Base-by-base conservation (phyloP, 2,797 vertebrate genomes). In the Simalia tracyae region DNA sequence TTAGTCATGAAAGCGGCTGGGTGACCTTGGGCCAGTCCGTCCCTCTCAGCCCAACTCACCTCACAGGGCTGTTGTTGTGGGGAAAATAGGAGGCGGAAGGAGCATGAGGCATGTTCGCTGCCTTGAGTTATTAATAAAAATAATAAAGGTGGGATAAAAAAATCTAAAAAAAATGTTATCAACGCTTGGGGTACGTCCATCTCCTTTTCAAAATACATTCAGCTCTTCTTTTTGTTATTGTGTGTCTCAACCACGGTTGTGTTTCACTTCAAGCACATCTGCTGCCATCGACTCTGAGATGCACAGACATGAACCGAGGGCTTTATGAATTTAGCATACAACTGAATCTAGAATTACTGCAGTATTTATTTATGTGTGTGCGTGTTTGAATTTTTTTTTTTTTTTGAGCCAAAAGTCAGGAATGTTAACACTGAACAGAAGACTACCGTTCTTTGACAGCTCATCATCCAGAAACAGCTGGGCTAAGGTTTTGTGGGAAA, bases 391-490 rank as follows among this genome's bases (percentile, higher is more conserved):
- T 36, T 2, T 36, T 1, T 2, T 36, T 36, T 36, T 36, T 12
- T 26, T 4, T 60, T 64, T 87, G 46, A 57, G 26, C 85, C 26
- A 12, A 12, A 81, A 15, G 89, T 64, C 85, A 87, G 59, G 68
- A 88, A 87, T 90, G 68, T 64, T 76, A 57, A 46, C 46, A 1
- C 64, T n/a, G 64, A 66, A 66, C 85, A 90, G 68, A 88, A 91
- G 61, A 64, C 90, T 60, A 68, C 54, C 81, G 57, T 56, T 66
- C 68, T 59, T 31, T 63, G 59, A 92, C 85, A 92, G 92, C 31
- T 92, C 89, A 57, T 87, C 85, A 90, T 81, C 68, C 50, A 42
- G 88, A 87, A 88, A 84, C 68, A 90, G 92, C 89, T 87, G 89
- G 59, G 15, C 57, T 64, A n/a, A 6, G 59, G 24, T 66, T 64